Evolutionary conservation across 2,797 vertebrate genomes (phyloP), one percentile per base, ranked within the genome.

Genomic region (Gymnoscopelus microlampas): DNA sequence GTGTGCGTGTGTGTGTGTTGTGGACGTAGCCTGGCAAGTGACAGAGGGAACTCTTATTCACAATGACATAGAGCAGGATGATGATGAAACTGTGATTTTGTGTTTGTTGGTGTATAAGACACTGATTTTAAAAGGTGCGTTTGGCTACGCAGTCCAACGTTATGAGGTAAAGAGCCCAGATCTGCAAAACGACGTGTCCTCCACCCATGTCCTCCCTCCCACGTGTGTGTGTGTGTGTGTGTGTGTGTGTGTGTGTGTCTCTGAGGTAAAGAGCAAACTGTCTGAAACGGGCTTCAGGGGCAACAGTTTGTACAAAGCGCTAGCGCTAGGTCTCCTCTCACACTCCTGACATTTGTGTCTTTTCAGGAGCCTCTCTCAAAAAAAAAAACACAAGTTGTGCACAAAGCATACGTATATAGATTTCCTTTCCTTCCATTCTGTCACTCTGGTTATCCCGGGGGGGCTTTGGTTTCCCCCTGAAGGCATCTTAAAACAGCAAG

Each of bases 361-460:
- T 90, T 92, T 96, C 94, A 95, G 92, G 94, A 96, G 79, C 95
- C 35, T 96, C 87, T 53, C 79, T 7, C 13, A 72, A 65, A 79
- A 82, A 70, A 2, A 44, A 44, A 8, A 8, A 44, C 39, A 44
- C 39, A 44, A 44, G 39, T 44, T 44, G 68, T 77, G 64, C 82
- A 85, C 63, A 84, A 78, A 81, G 39, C 39, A 44, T 26, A 57
- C 24, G 48, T 63, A 14, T 39, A 15, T 60, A 48, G 58, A 76
- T 81, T 79, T 96, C 94, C 91, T 95, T 95, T 75, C 94, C 96
- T 78, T 64, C 63, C 53, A 83, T 79, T 82, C 73, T 67, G 63
- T 85, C 49, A 60, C 82, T 86, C 70, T 79, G 63, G 62, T 19
- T 68, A 44, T 44, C 39, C 9, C 8, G 5, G 39, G 39, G 39